Evolutionary conservation across 2,888 invertebrate species (phyloP).

Genomic region (Rapana venosa): DNA sequence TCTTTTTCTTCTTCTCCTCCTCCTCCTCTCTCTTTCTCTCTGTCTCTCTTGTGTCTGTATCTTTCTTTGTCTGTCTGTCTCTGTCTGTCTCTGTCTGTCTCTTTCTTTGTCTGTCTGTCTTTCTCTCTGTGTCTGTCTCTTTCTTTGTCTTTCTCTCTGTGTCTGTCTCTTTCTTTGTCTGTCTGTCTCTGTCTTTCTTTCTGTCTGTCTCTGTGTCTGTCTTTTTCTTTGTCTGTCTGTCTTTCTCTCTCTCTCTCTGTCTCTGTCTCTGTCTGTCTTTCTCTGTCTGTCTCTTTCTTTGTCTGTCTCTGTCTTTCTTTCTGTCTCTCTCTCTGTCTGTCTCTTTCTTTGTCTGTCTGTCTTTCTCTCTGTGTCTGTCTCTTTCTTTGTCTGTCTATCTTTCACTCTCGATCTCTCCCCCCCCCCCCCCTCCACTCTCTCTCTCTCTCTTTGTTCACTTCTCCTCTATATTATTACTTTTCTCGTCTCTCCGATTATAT

Average conservation of each 20-base stretch:
- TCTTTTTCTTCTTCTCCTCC: not conserved
- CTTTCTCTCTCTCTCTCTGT: not conserved
- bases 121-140: not conserved
- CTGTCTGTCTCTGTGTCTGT: not conserved
- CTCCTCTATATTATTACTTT: not conserved
- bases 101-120: not conserved
- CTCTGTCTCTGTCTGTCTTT: not conserved
- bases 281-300: not conserved
- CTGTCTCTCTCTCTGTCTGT: not conserved
- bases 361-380: not conserved
- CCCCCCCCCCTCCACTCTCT: not conserved
- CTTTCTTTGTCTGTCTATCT: too few species aligned
- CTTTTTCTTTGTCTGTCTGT: not conserved
- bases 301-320: not conserved
- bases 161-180: conserved; percentile 5
- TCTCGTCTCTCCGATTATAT: not conserved
- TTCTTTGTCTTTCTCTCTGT: not conserved
- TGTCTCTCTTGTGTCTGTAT: not conserved
- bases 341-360: not conserved
- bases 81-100: not conserved
- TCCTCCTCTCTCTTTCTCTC: not conserved
- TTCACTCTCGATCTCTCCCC: too few species aligned
- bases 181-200: not conserved
- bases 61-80: not conserved
- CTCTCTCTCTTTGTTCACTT: not conserved